Percentiles rank a stretch among this genome's conserved stretches.
phyloP scores from a whole-genome alignment of 2,113 vertebrate genomes.

The Sisor rabdophorus region DNA sequence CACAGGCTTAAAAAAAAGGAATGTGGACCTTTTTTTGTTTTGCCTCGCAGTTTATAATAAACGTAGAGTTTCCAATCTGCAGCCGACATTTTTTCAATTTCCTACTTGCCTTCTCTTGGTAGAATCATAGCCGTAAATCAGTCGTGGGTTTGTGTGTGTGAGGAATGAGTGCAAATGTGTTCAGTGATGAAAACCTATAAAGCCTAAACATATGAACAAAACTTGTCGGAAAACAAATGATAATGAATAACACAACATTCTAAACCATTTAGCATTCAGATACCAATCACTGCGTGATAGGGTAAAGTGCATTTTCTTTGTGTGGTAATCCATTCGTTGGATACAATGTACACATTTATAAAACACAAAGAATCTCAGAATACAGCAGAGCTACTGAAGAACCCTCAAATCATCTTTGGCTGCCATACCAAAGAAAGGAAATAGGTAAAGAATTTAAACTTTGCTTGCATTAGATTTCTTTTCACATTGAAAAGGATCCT shows the following conservation, averaged over 20 bases:
- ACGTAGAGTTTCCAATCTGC: constrained; percentile 71
- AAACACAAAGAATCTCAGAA: background rate
- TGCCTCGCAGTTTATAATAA: constrained; percentile 71
- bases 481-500: background rate
- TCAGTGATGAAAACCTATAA: constrained; percentile 64
- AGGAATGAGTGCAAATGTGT: constrained; percentile 51
- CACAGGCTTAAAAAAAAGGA: constrained; percentile 42
- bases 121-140: constrained; percentile 75
- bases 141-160: constrained; percentile 51
- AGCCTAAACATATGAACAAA: constrained; percentile 17
- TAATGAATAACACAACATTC: background rate
- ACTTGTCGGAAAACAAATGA: constrained; percentile 20
- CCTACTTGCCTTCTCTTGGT: constrained; percentile 72
- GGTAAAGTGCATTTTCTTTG: constrained; percentile 6
- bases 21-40: constrained; percentile 67
- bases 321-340: background rate
- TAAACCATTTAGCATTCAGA: constrained; percentile 6
- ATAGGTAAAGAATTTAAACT: constrained; percentile 6
- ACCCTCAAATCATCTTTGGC: background rate
- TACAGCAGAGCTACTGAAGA: background rate
- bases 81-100: constrained; percentile 72
- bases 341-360: constrained; percentile 13
- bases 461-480: constrained; percentile 6
- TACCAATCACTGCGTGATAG: background rate
- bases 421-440: background rate